Evolutionary conservation across 1,140 invertebrate genomes (phyloP).

Genomic region (Panagrolaimus sp.): DNA sequence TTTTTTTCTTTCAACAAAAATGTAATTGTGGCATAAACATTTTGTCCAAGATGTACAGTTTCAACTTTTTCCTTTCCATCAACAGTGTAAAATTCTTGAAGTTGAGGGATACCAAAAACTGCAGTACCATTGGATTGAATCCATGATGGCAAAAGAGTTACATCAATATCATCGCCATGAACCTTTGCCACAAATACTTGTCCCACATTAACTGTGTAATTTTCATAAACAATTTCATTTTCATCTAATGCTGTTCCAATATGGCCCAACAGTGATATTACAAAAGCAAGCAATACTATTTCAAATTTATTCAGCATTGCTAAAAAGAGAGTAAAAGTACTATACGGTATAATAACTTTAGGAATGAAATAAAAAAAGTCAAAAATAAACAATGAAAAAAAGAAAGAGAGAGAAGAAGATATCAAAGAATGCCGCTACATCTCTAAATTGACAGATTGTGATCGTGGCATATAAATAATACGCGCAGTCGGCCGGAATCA

Average conservation of each 20-base stretch:
- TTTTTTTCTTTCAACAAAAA: conserved; percentile 4
- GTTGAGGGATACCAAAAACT: not conserved
- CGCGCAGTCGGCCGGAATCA: not conserved
- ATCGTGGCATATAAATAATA: not conserved
- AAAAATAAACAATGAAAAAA: too few relatives aligned
- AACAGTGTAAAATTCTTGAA: not conserved
- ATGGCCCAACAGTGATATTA: too few relatives aligned
- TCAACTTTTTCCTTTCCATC: not conserved
- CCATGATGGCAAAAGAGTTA: not conserved
- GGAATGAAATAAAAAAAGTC: too few relatives aligned
- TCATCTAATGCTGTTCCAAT: too few relatives aligned
- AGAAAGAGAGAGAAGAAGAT: too few relatives aligned
- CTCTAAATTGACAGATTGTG: conserved; percentile 8
- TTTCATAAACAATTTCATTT: too few relatives aligned
- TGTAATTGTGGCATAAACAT: not conserved
- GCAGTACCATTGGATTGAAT: not conserved
- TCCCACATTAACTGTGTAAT: not conserved
- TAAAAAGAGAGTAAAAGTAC: too few relatives aligned
- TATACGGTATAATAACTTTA: too few relatives aligned
- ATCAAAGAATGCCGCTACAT: too few relatives aligned
- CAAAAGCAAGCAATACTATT: too few relatives aligned
- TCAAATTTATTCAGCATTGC: too few relatives aligned
- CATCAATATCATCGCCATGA: not conserved
- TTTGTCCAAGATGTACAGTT: not conserved
- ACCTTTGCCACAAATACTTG: not conserved